Percentiles rank a stretch among this genome's conserved stretches.
These are phyloP conservation scores for Morpho deidamia DNA, from an alignment of 2,888 invertebrate genomes.

Conservation along the genomic window DNA sequence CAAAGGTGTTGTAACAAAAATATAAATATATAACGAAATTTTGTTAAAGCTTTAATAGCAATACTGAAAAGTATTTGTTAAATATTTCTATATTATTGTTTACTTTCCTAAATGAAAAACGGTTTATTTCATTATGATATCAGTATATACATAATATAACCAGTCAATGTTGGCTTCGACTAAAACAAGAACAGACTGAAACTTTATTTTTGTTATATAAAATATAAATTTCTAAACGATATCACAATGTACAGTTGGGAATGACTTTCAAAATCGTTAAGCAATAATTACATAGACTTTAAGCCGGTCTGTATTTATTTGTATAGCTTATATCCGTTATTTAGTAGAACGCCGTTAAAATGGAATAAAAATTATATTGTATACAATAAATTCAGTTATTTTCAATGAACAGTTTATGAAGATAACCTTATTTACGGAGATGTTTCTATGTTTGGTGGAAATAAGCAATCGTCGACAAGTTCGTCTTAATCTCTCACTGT, in stretches of 20 bases:
- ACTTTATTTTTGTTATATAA: slow-evolving; percentile 1
- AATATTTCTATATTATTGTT: slow-evolving; percentile 1
- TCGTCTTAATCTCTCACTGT: too few species aligned
- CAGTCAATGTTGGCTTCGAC: slow-evolving; percentile 6
- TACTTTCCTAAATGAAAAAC: slow-evolving; percentile 4
- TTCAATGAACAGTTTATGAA: too few species aligned
- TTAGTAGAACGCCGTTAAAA: background rate
- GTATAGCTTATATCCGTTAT: background rate
- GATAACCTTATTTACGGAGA: too few species aligned
- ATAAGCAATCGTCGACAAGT: too few species aligned
- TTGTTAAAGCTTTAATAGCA: background rate
- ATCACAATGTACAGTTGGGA: background rate
- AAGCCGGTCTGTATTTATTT: slow-evolving; percentile 47
- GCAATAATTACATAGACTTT: slow-evolving; percentile 65
- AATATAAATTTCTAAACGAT: background rate
- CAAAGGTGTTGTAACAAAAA: slow-evolving; percentile 13
- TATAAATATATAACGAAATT: slow-evolving; percentile 4
- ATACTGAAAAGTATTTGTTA: background rate
- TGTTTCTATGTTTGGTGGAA: too few species aligned
- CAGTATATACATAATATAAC: too few species aligned
- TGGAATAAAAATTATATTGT: background rate
- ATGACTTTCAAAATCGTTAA: slow-evolving; percentile 26
- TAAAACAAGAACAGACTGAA: slow-evolving; percentile 17
- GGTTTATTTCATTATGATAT: slow-evolving; percentile 9
- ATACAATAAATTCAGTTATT: background rate